These are phyloP conservation scores for Ceratoteleas bidentatus DNA, from an alignment of 1,140 invertebrate species.

Conservation along the genomic window DNA sequence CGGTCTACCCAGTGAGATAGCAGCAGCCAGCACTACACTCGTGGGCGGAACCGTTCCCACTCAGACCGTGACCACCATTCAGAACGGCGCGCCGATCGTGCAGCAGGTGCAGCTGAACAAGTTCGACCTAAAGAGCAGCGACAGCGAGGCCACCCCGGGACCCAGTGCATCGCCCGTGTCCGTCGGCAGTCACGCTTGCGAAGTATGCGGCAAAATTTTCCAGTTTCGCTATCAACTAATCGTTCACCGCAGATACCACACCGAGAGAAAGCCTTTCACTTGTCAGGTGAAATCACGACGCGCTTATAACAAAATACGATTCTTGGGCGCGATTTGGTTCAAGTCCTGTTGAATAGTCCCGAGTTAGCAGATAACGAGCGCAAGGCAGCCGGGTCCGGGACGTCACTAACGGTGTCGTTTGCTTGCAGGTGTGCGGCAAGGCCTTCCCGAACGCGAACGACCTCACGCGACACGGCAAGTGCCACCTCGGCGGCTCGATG, in stretches of 20 bases:
- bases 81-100: conserved; percentile 78
- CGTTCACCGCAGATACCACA: conserved; percentile 91
- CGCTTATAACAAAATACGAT: no score
- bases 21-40: conserved; percentile 77
- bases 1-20: conserved; percentile 83
- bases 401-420: no score
- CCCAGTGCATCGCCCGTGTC: conserved; percentile 81
- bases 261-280: conserved; percentile 91
- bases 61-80: conserved; percentile 79
- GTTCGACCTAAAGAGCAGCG: conserved; percentile 81
- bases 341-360: no score
- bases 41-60: conserved; percentile 81
- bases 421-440: conserved; percentile 86
- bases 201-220: conserved; percentile 92
- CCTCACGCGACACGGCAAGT: conserved; percentile 89
- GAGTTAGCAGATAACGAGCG: no score
- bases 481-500: conserved; percentile 89
- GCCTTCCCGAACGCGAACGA: conserved; percentile 89
- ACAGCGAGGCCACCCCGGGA: conserved; percentile 81
- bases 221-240: conserved; percentile 93
- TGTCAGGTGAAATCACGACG: conserved; percentile 90
- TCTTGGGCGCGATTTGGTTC: no score
- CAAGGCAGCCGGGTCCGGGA: no score
- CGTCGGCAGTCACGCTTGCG: conserved; percentile 87
- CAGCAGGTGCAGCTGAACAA: conserved; percentile 83